Percentiles rank a stretch among this genome's conserved stretches.
phyloP scores from a whole-genome alignment of 37 sponge, comb jelly and placozoan genomes.

The Chondrilla cf. caribensis region DNA sequence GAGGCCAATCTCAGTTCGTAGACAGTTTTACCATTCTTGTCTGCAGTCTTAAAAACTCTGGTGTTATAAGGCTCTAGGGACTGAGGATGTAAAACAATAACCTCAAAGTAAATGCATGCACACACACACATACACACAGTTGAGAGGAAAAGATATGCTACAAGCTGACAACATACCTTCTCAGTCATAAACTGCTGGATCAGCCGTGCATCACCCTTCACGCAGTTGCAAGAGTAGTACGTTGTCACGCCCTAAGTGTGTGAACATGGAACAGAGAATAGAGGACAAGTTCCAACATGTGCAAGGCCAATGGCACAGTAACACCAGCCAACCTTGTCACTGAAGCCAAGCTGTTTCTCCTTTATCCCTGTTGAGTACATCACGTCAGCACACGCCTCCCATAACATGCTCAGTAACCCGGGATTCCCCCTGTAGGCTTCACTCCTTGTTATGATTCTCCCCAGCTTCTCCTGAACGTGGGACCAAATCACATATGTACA shows the following conservation, averaged over 20 bases:
- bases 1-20: slow-evolving; percentile 85
- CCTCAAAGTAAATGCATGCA: too few species aligned
- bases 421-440: slow-evolving; percentile 24
- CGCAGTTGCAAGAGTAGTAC: slow-evolving; percentile 83
- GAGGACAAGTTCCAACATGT: too few species aligned
- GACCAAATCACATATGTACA: background rate
- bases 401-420: slow-evolving; percentile 44
- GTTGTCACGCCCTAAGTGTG: slow-evolving; percentile 72
- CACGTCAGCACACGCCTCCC: slow-evolving; percentile 53
- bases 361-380: slow-evolving; percentile 61
- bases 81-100: too few species aligned
- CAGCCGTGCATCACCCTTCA: slow-evolving; percentile 61
- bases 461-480: slow-evolving; percentile 49
- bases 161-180: too few species aligned
- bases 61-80: slow-evolving; percentile 79
- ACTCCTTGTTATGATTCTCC: slow-evolving; percentile 44
- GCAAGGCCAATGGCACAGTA: too few species aligned
- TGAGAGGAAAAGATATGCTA: too few species aligned
- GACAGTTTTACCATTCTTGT: slow-evolving; percentile 18
- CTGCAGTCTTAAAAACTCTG: slow-evolving; percentile 75
- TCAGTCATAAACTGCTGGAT: slow-evolving; percentile 80
- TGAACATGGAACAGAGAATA: background rate
- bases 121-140: too few species aligned
- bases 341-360: slow-evolving; percentile 69
- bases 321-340: slow-evolving; percentile 72